These are phyloP conservation scores for Montipora efflorescens DNA, from an alignment of 64 coral and sea anemone species.

Conservation along the genomic window DNA sequence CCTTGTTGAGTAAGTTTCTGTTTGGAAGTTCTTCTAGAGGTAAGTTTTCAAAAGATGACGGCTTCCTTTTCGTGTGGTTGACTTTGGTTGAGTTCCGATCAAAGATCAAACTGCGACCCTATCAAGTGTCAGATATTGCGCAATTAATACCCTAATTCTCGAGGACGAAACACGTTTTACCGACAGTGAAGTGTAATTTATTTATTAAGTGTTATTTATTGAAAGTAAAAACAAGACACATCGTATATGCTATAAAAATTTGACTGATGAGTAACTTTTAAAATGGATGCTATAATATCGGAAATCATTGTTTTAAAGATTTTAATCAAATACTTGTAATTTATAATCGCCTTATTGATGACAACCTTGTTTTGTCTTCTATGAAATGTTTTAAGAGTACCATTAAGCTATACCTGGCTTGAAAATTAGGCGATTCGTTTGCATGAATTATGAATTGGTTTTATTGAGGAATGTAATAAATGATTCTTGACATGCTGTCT, in stretches of 20 bases:
- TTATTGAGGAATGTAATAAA: neutral
- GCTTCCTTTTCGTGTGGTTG: too few species aligned
- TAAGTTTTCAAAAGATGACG: too few species aligned
- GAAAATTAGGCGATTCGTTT: neutral
- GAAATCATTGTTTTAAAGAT: neutral
- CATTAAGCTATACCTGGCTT: too few species aligned
- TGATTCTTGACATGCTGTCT: neutral
- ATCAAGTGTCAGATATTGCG: too few species aligned
- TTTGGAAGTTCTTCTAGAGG: too few species aligned
- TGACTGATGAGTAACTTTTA: neutral
- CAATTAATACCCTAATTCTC: too few species aligned
- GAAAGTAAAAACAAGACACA: neutral
- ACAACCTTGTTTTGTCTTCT: neutral
- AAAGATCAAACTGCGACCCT: too few species aligned
- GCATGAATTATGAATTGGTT: neutral
- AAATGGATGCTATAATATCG: neutral
- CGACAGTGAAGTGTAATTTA: neutral
- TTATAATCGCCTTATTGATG: neutral
- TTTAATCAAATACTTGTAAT: neutral
- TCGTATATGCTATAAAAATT: neutral
- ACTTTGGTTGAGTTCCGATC: too few species aligned
- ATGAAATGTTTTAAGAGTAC: neutral
- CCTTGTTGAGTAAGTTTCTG: too few species aligned
- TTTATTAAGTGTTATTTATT: neutral
- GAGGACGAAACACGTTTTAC: too few species aligned